These are phyloP conservation scores for Herpailurus yagouaroundi DNA, from an alignment of 2,113 vertebrate species.

Conservation along the genomic window DNA sequence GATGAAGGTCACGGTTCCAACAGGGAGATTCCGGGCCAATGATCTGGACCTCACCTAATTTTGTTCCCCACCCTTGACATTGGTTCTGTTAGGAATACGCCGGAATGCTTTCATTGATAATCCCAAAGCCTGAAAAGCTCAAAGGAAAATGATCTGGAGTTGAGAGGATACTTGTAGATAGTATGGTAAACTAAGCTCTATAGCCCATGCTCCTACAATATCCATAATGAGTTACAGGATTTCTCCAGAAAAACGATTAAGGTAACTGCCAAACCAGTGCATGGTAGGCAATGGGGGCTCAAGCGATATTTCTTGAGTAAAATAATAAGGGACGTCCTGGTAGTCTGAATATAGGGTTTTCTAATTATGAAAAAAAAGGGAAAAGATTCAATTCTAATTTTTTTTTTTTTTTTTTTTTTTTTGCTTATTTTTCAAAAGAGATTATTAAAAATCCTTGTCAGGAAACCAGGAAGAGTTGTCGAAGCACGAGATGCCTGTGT, in stretches of 20 bases:
- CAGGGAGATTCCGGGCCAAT: slow-evolving; percentile 17
- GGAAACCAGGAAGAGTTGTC: slow-evolving; percentile 35
- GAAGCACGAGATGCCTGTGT: background rate
- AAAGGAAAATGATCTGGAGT: background rate
- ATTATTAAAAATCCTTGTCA: slow-evolving; percentile 10
- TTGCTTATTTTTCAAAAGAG: slow-evolving; percentile 26
- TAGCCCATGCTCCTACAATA: background rate
- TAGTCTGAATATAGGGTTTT: background rate
- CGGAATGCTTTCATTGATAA: background rate
- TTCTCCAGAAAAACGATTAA: background rate
- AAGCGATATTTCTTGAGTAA: background rate
- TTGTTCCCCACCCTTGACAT: background rate
- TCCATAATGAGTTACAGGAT: background rate
- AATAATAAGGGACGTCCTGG: background rate
- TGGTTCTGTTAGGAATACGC: background rate
- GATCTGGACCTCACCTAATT: slow-evolving; percentile 21
- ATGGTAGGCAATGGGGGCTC: background rate
- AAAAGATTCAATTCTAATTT: background rate
- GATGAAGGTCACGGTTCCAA: background rate
- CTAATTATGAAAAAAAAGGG: background rate
- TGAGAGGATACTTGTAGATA: slow-evolving; percentile 10
- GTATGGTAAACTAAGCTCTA: background rate
- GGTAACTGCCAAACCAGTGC: background rate
- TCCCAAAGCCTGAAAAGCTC: background rate
- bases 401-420: background rate